phyloP scores from a whole-genome alignment of 1,140 invertebrate species.

The Eurosta solidaginis region DNA sequence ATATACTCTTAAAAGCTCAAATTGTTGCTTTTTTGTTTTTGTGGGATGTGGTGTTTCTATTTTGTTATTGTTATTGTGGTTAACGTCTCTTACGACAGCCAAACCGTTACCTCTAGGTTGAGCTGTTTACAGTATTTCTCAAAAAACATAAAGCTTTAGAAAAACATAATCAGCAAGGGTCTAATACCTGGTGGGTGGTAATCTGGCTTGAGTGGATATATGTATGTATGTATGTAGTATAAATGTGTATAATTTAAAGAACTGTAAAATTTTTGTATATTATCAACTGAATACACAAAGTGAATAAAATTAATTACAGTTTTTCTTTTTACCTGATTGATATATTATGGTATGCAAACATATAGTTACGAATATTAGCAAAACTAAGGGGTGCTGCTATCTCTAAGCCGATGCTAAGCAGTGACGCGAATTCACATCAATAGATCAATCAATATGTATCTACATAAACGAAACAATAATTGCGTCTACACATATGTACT shows the following conservation, averaged over 20 bases:
- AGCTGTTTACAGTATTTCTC: background rate
- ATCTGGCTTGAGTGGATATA: background rate
- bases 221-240: background rate
- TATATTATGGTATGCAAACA: background rate
- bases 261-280: constrained; percentile 4
- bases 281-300: background rate
- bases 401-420: too few relatives aligned
- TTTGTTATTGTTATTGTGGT: constrained; percentile 21
- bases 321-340: background rate
- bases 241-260: background rate
- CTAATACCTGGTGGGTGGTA: background rate
- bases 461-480: too few relatives aligned
- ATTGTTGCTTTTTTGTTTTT: background rate
- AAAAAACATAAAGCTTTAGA: too few relatives aligned
- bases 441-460: too few relatives aligned
- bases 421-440: too few relatives aligned
- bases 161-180: too few relatives aligned
- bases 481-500: too few relatives aligned
- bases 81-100: background rate
- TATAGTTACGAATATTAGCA: too few relatives aligned
- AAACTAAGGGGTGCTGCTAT: too few relatives aligned
- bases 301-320: constrained; percentile 11
- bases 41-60: too few relatives aligned
- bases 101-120: background rate
- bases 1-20: background rate